A percentile compares a stretch with the other conserved stretches of the same genome.
These are phyloP conservation scores for Darevskia nairensis DNA, from an alignment of 2,797 vertebrate species.

Conservation along the genomic window DNA sequence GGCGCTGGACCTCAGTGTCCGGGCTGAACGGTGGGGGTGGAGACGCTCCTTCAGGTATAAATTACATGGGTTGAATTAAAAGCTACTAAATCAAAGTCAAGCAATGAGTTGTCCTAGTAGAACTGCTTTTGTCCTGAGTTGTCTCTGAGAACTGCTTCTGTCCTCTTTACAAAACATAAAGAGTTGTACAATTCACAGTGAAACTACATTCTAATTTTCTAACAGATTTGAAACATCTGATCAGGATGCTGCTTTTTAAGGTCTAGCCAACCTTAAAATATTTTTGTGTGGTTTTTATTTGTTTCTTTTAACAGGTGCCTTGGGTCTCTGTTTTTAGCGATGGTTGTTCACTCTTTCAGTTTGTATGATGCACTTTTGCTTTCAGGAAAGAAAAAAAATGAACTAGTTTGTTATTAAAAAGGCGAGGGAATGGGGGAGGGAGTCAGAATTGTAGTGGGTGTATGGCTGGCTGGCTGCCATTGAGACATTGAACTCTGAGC, in stretches of 20 bases:
- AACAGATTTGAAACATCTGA: constrained; percentile 45
- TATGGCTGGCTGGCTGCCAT: constrained; percentile 85
- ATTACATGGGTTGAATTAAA: neutral
- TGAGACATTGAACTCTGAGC: constrained; percentile 76
- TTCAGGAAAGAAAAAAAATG: constrained; percentile 65
- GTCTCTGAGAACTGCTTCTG: constrained; percentile 31
- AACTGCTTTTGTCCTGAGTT: constrained; percentile 47
- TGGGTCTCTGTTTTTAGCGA: constrained; percentile 72
- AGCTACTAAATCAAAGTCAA: neutral
- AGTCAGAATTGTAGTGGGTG: constrained; percentile 75
- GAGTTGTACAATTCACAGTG: constrained; percentile 47
- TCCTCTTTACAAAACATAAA: constrained; percentile 44
- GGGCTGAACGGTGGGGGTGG: too few relatives aligned
- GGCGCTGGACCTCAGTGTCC: too few relatives aligned
- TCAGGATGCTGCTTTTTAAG: neutral
- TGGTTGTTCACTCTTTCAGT: constrained; percentile 62
- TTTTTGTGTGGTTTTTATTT: constrained; percentile 33
- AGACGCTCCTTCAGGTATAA: too few relatives aligned
- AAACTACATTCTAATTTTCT: constrained; percentile 52
- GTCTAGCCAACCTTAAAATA: constrained; percentile 62
- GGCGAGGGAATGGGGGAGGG: constrained; percentile 51
- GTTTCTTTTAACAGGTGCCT: constrained; percentile 58
- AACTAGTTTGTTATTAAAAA: constrained; percentile 73
- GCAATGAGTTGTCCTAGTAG: too few relatives aligned
- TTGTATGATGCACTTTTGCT: constrained; percentile 68